Conservation (phyloP, 2,888 invertebrate genomes). For the Coenonympha glycerion region DNA sequence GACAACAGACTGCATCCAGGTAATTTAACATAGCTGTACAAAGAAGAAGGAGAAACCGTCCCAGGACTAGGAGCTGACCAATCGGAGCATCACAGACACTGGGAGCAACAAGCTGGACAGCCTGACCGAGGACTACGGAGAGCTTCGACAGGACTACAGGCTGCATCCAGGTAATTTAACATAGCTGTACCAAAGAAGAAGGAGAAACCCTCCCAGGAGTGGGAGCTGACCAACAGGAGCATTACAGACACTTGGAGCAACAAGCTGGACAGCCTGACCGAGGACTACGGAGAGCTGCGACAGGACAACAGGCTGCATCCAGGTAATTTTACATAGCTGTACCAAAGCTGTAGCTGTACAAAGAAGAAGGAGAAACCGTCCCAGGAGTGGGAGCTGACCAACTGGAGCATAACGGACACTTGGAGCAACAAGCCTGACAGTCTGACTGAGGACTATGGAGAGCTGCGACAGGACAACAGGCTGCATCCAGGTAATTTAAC, state of each 20-base stretch:
- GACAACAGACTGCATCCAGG: conserved; percentile 62
- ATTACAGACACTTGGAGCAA: conserved; percentile 41
- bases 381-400: conserved; percentile 53
- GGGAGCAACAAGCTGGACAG: conserved; percentile 39
- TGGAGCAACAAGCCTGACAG: conserved; percentile 38
- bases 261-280: conserved; percentile 33
- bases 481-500: conserved; percentile 59
- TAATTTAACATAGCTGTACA: too few relatives aligned
- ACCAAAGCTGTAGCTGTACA: too few relatives aligned
- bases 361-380: conserved; percentile 32
- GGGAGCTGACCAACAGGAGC: conserved; percentile 36
- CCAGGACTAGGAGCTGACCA: conserved; percentile 53
- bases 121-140: conserved; percentile 40
- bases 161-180: conserved; percentile 57
- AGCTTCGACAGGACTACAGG: conserved; percentile 53
- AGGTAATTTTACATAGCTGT: too few relatives aligned
- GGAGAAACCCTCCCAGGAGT: too few relatives aligned
- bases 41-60: conserved; percentile 31
- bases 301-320: conserved; percentile 59
- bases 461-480: conserved; percentile 52
- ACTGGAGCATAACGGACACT: conserved; percentile 37
- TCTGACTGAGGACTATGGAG: conserved; percentile 40
- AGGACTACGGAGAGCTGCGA: conserved; percentile 45
- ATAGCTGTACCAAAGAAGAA: too few relatives aligned
- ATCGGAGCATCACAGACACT: conserved; percentile 37